Evolutionary conservation across 1,140 invertebrate genomes (phyloP), one percentile per base, ranked within the genome.

Genomic region (Eciton burchellii): DNA sequence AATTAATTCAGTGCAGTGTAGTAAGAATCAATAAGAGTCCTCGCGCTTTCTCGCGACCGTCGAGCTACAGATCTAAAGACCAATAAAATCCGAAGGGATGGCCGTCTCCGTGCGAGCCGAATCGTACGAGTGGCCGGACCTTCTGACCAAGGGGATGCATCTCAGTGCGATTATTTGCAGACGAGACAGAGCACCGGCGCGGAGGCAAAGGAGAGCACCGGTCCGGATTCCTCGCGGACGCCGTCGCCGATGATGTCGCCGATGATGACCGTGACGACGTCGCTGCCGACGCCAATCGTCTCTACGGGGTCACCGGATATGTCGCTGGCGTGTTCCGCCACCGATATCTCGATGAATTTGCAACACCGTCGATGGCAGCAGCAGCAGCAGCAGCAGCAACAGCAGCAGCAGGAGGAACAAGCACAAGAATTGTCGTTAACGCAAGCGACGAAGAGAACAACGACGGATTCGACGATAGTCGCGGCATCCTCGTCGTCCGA

Each of bases 111-210:
- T 6, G 35, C 35, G 35, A 35, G 35, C 6, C 35, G 35, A 6
- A 35, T 35, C 35, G 6, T 45, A 35, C 12, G 68, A 41, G 0
- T 26, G 0, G 8, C 26, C 16, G 8, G 47, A 49, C 24, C 47
- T 29, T 16, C 45, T 29, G 52, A 29, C 6, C 2, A 49, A 2
- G 16, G 9, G 54, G 63, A 45, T 54, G 16, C 62, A 66, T 54
- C 26, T 43, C 26, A 56, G 21, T 12, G n/a, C 21, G 35, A 68
- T 81, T 81, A 35, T 56, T 90, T 90, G 56, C 86, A 94, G 93
- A 94, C 93, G 57, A 92, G 93, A 57, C 93, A 93, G 87, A 93
- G 89, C 85, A 92, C 91, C 72, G 90, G 91, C 66, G 19, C 43
- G n/a, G 91, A 90, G 54, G 91, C 90, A 24, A 91, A 86, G 72